phyloP scores from a whole-genome alignment of 2,797 vertebrate species.

The Synanceia verrucosa region DNA sequence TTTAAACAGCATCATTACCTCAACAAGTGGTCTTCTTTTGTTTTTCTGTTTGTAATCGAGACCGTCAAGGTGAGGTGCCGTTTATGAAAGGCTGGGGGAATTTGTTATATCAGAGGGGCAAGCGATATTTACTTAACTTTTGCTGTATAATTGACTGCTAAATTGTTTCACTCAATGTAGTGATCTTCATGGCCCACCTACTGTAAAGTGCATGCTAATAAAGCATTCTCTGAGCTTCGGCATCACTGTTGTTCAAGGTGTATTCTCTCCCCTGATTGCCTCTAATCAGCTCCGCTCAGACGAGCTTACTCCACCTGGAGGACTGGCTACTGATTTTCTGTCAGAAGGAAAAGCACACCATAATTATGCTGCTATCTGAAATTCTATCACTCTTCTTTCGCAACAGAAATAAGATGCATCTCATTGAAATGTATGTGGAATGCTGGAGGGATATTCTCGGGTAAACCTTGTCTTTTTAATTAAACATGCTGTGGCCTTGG shows the following conservation, averaged over 20 bases:
- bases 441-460: constrained; percentile 71
- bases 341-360: constrained; percentile 74
- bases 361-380: constrained; percentile 84
- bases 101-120: constrained; percentile 32
- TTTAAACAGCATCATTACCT: no score
- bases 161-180: constrained; percentile 40
- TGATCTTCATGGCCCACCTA: constrained; percentile 35
- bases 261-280: constrained; percentile 74
- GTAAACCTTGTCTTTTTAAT: constrained; percentile 83
- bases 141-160: constrained; percentile 60
- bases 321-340: constrained; percentile 82
- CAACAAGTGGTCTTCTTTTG: constrained; percentile 10
- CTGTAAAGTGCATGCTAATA: constrained; percentile 60
- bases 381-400: constrained; percentile 76
- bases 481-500: constrained; percentile 79
- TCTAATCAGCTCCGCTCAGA: constrained; percentile 78
- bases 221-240: constrained; percentile 26
- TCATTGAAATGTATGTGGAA: constrained; percentile 80
- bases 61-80: constrained; percentile 30
- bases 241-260: constrained; percentile 74
- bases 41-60: constrained; percentile 33
- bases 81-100: constrained; percentile 36
- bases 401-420: constrained; percentile 72
- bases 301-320: constrained; percentile 76
- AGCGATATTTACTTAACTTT: constrained; percentile 13